Evolutionary conservation across 2,888 invertebrate genomes (phyloP).

Genomic region (Himalopsyche tibetana): DNA sequence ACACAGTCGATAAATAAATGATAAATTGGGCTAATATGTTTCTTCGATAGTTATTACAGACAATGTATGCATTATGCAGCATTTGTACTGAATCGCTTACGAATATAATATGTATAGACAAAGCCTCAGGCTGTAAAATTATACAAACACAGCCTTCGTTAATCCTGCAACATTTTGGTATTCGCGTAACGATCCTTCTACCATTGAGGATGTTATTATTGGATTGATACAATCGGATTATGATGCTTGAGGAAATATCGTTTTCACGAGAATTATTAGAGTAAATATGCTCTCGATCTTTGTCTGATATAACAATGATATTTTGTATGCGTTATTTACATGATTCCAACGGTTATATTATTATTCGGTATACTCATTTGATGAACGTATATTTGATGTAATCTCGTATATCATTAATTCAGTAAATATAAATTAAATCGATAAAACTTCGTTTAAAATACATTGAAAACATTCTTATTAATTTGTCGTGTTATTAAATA

Average conservation of each 20-base stretch:
- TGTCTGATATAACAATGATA: not conserved
- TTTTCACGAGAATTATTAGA: conserved; percentile 19
- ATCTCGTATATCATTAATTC: too few relatives aligned
- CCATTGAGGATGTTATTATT: conserved; percentile 3
- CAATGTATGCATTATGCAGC: too few relatives aligned
- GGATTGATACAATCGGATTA: conserved; percentile 30
- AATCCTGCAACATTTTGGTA: not conserved
- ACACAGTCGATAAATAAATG: too few relatives aligned
- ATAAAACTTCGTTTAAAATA: too few relatives aligned
- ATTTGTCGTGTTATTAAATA: too few relatives aligned
- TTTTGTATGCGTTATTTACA: conserved; percentile 3
- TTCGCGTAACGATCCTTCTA: not conserved
- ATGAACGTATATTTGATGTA: too few relatives aligned
- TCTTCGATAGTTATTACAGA: too few relatives aligned
- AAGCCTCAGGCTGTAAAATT: not conserved
- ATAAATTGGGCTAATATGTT: too few relatives aligned
- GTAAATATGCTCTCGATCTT: conserved; percentile 21
- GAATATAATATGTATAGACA: not conserved
- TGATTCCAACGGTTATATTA: not conserved
- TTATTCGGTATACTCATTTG: too few relatives aligned
- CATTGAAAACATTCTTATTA: too few relatives aligned
- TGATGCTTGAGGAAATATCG: conserved; percentile 31
- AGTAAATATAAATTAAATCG: too few relatives aligned
- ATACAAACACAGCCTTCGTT: not conserved
- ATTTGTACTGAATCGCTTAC: too few relatives aligned